Conservation (phyloP, 2,888 invertebrate genomes). For the Lasioglossum morio region DNA sequence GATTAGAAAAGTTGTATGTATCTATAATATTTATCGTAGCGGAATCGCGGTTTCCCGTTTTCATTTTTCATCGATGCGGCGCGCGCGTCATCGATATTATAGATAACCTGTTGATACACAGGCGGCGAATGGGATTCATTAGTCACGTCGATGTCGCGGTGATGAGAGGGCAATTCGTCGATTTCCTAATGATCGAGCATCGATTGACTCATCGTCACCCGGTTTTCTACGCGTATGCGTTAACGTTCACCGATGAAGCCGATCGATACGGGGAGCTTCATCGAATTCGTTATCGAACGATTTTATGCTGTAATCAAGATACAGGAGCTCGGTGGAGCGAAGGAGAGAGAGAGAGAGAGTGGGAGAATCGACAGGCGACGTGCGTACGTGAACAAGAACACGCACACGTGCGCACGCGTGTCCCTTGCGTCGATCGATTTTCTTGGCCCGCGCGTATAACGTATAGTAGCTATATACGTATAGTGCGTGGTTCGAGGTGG, state of each 20-base stretch:
- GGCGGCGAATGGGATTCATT: background rate
- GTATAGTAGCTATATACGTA: background rate
- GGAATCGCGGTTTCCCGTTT: conserved; percentile 4
- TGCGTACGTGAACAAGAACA: conserved; percentile 45
- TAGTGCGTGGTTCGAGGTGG: conserved; percentile 42
- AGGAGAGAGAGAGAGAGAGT: background rate
- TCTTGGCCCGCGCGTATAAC: conserved; percentile 24
- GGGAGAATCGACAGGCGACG: background rate
- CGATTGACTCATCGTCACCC: background rate
- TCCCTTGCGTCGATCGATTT: conserved; percentile 55
- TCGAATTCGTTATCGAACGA: conserved; percentile 32
- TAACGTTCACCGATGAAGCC: background rate
- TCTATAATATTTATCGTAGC: background rate
- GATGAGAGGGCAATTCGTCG: background rate
- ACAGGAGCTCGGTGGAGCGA: conserved; percentile 2
- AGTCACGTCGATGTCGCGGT: background rate
- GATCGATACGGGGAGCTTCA: background rate
- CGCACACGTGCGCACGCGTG: conserved; percentile 59
- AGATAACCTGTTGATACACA: background rate
- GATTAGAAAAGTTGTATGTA: background rate
- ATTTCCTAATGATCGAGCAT: background rate
- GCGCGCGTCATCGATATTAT: background rate
- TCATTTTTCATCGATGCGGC: background rate
- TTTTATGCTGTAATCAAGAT: conserved; percentile 30
- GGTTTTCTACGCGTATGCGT: background rate